Base-by-base conservation (phyloP, 2,113 vertebrate species). In the Cynoglossus semilaevis region DNA sequence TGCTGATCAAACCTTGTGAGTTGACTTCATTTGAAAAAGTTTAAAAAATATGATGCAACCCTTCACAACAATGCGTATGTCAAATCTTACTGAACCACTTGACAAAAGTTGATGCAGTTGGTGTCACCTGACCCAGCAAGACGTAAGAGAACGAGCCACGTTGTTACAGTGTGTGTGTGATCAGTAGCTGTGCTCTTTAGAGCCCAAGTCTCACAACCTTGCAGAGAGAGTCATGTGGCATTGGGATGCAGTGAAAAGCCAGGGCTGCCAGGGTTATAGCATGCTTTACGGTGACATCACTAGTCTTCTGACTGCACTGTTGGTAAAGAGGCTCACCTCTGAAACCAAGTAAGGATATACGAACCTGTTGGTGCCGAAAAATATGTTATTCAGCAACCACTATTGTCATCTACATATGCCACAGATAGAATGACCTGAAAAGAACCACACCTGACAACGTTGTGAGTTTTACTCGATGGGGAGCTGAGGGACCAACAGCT, bases 221-320 rank as follows among this genome's bases (percentile, higher is more conserved):
- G 44, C 56, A 43, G 38, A 42, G 18, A 38, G 17, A 22, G 51
- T 83, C 66, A 84, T 81, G 76, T 64, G 82, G 64, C 56, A 42
- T 64, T 62, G 79, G 81, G 61, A 87, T 84, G 85, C 72, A 59
- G 58, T 1, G 4, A 61, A 58, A 50, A 44, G 1, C 58, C 34
- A 62, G n/a, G 63, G 54, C 54, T n/a, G 46, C 22, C 22, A 29
- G 17, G 70, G 48, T 40, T 29, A 14, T 61, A 69, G 63, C 51
- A 75, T 76, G 71, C 56, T 35, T 44, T 4, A 15, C 45, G 37
- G 64, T 78, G 80, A 87, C 78, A 70, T 87, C 83, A 83, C 65
- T 8, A 43, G 38, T 60, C 62, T 59, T 55, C 63, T 70, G 69
- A 71, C 62, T 22, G 18, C 46, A 63, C 58, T 37, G 49, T 50